Base-by-base conservation (phyloP, 2,888 invertebrate genomes). In the Spatulosminthurus flaviceps region DNA sequence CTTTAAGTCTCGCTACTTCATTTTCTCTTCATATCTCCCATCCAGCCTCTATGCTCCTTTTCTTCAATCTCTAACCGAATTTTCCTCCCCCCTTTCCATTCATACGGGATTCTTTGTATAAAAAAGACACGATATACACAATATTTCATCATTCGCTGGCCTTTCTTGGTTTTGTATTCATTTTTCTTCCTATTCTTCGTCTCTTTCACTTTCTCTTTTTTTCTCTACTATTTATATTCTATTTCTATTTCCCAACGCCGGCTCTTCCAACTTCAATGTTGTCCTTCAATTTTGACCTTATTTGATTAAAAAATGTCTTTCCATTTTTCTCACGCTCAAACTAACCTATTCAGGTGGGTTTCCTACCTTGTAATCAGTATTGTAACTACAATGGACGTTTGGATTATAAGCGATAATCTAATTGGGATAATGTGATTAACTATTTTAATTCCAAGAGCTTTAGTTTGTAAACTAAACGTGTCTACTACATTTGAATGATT, bases 41-140 rank as follows among this genome's bases (percentile, higher is more conserved):
- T 64, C 1, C n/a, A n/a, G n/a, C n/a, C 21, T 64, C 64, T 64
- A 24, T 64, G 21, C 13, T 21, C 60, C 60, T 21, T 60, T 26
- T 64, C 64, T 64, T 64, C 13, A 24, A 13, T 5, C 28, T 26
- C 24, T 28, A 67, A 67, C 67, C 67, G 24, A 26, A 67, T 67
- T 67, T 67, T 16, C 28, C 67, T 67, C 28, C 67, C 24, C 28
- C 67, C n/a, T n/a, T 28, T 67, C 67, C 28, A 67, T 67, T 67
- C 67, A 67, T 67, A 19, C 67, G 24, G 1, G 13, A 67, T 24
- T 13, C 67, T 67, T 1, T 26, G n/a, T 29, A 28, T 0, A 67
- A 28, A 67, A 13, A 24, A 67, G n/a, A 34, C 16, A 51, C n/a
- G 13, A 9, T 9, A 51, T 19, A 51, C 2, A 51, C 7, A 51